phyloP scores from a whole-genome alignment of 2,797 vertebrate species.

The Pempheris klunzingeri region DNA sequence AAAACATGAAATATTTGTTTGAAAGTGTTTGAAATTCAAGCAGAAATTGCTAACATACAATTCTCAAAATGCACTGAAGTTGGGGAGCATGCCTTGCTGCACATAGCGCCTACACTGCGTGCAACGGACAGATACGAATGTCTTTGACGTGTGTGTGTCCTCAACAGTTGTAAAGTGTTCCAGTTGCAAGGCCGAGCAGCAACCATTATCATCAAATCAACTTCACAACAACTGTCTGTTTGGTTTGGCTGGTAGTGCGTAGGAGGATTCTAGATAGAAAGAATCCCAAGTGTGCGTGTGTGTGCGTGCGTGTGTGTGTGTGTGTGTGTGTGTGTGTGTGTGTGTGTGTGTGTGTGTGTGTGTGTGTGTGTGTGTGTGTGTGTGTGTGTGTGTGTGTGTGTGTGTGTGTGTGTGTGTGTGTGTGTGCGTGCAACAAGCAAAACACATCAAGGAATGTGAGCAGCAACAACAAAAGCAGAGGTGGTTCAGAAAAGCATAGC shows the following conservation, averaged over 20 bases:
- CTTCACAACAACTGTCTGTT: constrained; percentile 42
- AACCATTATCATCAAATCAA: constrained; percentile 40
- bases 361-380: constrained; percentile 8
- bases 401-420: constrained; percentile 7
- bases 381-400: background rate
- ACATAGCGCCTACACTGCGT: background rate
- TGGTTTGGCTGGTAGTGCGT: constrained; percentile 56
- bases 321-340: constrained; percentile 7
- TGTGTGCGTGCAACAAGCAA: constrained; percentile 41
- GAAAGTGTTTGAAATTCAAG: background rate
- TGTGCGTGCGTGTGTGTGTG: background rate
- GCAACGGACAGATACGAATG: constrained; percentile 1
- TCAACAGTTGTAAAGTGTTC: constrained; percentile 27
- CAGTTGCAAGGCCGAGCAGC: constrained; percentile 23
- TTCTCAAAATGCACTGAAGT: background rate
- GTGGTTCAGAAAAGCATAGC: constrained; percentile 15
- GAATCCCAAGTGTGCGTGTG: constrained; percentile 38
- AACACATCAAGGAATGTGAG: constrained; percentile 13
- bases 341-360: constrained; percentile 12
- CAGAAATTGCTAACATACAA: background rate
- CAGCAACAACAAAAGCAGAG: constrained; percentile 21
- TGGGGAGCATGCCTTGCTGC: background rate
- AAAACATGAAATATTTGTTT: background rate
- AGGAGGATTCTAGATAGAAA: constrained; percentile 51
- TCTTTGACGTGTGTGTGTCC: background rate